Evolutionary conservation across 2,797 vertebrate species (phyloP).

Genomic region (Sternotherus odoratus): DNA sequence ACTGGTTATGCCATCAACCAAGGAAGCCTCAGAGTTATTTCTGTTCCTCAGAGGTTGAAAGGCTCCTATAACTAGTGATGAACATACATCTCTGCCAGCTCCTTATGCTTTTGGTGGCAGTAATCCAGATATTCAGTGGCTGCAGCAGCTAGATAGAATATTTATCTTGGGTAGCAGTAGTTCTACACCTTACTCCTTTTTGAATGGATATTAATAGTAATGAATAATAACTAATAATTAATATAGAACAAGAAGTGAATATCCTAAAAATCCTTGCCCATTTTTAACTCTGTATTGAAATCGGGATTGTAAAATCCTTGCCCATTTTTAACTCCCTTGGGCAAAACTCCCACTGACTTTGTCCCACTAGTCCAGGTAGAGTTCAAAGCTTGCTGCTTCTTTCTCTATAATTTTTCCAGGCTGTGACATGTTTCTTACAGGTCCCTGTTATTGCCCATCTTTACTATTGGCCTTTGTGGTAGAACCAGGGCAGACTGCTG

Average conservation of each 20-base stretch:
- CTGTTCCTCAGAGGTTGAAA: not conserved
- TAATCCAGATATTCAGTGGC: fast-evolving
- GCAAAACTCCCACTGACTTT: not conserved
- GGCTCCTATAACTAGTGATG: not conserved
- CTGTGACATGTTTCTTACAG: not conserved
- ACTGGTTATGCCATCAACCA: not conserved
- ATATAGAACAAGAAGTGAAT: not conserved
- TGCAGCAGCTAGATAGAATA: not conserved
- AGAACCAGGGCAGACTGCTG: too few relatives aligned
- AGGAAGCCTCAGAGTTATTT: not conserved
- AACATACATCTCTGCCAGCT: not conserved
- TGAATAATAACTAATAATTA: constrained; percentile 4
- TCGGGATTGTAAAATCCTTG: too few relatives aligned
- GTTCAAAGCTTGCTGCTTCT: not conserved
- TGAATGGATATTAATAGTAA: not conserved
- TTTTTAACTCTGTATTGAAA: not conserved
- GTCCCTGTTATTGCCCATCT: not conserved
- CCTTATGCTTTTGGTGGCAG: not conserved
- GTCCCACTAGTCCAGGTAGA: not conserved
- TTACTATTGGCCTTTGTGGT: not conserved
- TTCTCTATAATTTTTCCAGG: not conserved
- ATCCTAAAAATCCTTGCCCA: not conserved
- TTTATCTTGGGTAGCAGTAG: not conserved
- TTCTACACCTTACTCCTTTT: not conserved
- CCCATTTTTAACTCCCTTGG: not conserved